phyloP scores from a whole-genome alignment of 2,888 invertebrate species.

The Xylota sylvarum region DNA sequence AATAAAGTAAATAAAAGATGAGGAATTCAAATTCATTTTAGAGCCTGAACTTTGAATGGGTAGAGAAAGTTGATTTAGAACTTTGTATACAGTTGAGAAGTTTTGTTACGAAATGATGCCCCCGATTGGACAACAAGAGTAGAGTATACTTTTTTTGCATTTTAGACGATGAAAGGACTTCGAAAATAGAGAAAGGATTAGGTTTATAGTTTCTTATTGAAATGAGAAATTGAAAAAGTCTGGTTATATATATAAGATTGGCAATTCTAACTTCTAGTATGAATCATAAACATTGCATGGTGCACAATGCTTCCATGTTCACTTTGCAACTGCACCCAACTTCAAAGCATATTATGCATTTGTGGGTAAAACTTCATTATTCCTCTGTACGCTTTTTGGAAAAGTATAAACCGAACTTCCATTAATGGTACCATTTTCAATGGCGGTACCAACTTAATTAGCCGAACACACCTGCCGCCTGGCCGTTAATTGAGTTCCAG shows the following conservation, averaged over 20 bases:
- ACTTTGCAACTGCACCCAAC: no score
- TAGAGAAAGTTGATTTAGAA: background rate
- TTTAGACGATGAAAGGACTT: background rate
- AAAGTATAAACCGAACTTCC: background rate
- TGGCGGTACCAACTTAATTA: background rate
- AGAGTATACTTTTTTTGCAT: background rate
- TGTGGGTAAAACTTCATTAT: no score
- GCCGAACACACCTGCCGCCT: background rate
- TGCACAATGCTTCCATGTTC: no score
- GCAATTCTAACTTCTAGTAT: no score
- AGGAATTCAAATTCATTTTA: background rate
- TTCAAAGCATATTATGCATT: no score
- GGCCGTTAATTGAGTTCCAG: background rate
- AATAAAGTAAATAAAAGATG: constrained; percentile 1
- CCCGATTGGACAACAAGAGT: background rate
- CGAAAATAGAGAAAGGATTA: background rate
- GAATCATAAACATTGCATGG: no score
- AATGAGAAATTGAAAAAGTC: no score
- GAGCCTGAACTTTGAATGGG: background rate
- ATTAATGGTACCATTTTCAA: background rate
- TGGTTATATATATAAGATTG: no score
- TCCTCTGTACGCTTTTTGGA: no score
- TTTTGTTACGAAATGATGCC: background rate
- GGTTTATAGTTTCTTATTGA: no score
- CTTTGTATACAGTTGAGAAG: background rate